Evolutionary conservation across 1,140 invertebrate species (phyloP).

Genomic region (Solenopsis fugax): DNA sequence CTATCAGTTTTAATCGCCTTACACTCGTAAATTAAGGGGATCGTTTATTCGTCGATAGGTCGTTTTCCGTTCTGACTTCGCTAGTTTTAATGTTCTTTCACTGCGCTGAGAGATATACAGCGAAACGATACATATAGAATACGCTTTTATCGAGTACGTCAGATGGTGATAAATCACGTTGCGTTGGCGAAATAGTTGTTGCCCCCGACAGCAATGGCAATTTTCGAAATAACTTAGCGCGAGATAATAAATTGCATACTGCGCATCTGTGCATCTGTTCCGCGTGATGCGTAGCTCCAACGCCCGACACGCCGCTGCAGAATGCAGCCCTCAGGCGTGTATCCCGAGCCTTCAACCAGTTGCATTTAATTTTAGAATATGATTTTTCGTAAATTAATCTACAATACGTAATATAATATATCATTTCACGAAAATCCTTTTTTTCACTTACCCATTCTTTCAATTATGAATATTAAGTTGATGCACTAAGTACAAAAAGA

Average conservation of each 20-base stretch:
- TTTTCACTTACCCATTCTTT: too few relatives aligned
- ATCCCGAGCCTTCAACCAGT: slow-evolving; percentile 31
- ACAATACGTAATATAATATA: background rate
- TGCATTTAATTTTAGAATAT: slow-evolving; percentile 37
- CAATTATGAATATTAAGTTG: background rate
- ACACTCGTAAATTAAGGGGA: background rate
- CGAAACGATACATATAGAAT: slow-evolving; percentile 28
- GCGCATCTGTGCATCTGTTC: slow-evolving; percentile 62
- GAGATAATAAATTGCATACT: slow-evolving; percentile 62
- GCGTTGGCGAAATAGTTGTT: slow-evolving; percentile 62
- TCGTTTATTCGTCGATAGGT: background rate
- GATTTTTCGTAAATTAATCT: background rate
- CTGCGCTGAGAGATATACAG: background rate
- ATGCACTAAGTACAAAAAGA: background rate
- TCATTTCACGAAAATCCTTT: background rate
- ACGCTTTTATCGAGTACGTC: slow-evolving; percentile 47
- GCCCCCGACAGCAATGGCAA: slow-evolving; percentile 59
- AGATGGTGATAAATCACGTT: slow-evolving; percentile 49
- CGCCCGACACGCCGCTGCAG: slow-evolving; percentile 34
- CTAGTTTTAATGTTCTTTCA: slow-evolving; percentile 7
- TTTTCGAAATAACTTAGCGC: slow-evolving; percentile 64
- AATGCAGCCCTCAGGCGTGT: slow-evolving; percentile 44
- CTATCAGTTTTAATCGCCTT: slow-evolving; percentile 25
- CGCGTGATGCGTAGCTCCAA: slow-evolving; percentile 48
- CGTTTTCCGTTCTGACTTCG: background rate